Percentiles rank a stretch among this genome's conserved stretches.
Evolutionary conservation across 2,797 vertebrate genomes (phyloP).

Genomic region (Pyrocephalus nanus): DNA sequence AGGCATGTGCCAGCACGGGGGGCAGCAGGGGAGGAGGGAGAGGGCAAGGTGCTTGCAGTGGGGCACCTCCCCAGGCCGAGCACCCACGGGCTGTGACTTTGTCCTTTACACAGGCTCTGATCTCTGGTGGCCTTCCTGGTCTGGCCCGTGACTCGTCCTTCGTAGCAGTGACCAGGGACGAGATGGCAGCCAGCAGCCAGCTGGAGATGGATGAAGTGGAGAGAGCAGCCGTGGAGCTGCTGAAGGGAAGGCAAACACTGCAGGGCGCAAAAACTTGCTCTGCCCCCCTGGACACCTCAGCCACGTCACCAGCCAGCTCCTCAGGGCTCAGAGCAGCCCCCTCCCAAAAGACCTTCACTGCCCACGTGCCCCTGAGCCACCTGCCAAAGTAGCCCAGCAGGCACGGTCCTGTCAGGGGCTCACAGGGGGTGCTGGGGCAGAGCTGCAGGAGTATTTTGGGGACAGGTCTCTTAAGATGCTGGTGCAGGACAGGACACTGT

Average conservation of each 20-base stretch:
- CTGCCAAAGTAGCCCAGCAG: background rate
- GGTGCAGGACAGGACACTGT: background rate
- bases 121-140: constrained; percentile 75
- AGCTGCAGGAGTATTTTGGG: background rate
- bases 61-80: background rate
- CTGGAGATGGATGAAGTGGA: constrained; percentile 80
- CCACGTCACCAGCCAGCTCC: background rate
- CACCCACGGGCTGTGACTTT: background rate
- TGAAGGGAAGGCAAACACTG: constrained; percentile 68
- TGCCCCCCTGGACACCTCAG: background rate
- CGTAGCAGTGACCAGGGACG: constrained; percentile 75
- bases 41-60: background rate
- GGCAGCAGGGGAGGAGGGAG: background rate
- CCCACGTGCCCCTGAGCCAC: background rate
- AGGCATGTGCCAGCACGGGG: background rate
- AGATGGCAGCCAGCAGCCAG: constrained; percentile 83
- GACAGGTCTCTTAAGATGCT: background rate
- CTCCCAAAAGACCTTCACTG: background rate
- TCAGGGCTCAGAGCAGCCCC: background rate
- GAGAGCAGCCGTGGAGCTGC: constrained; percentile 74
- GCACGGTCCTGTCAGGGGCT: background rate
- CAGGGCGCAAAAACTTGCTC: background rate
- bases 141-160: constrained; percentile 80
- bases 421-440: background rate
- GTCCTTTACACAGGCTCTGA: constrained; percentile 78